Evolutionary conservation across 2,113 vertebrate genomes (phyloP).

Genomic region (Peromyscus californicus): DNA sequence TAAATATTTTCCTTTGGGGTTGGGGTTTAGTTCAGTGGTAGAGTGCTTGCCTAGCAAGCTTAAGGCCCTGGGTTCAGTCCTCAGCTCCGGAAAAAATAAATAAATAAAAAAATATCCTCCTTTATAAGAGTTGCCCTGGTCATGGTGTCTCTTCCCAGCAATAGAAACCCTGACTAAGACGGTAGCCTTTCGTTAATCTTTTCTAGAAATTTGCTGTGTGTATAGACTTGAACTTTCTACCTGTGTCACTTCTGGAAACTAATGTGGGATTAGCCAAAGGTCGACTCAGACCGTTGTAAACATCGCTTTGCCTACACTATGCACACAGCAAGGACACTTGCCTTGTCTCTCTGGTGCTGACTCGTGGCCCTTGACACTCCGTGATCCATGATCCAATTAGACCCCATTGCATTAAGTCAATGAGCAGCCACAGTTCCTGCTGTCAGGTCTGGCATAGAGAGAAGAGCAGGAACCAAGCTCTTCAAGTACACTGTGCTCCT

Average conservation of each 20-base stretch:
- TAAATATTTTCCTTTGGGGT: no score
- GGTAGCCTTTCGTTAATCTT: not conserved
- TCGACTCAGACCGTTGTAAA: not conserved
- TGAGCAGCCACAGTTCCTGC: not conserved
- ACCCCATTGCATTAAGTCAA: not conserved
- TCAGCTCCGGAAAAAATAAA: no score
- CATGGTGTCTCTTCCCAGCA: no score
- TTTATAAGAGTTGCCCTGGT: no score
- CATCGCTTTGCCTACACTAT: not conserved
- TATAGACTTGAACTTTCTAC: not conserved
- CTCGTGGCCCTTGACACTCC: not conserved
- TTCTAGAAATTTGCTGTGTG: not conserved
- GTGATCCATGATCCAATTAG: not conserved
- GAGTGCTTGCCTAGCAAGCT: no score
- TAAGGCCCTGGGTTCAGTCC: no score
- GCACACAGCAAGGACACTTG: not conserved
- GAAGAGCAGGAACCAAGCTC: not conserved
- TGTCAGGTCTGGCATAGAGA: not conserved
- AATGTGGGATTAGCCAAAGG: not conserved
- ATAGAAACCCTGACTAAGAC: no score
- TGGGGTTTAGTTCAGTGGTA: no score
- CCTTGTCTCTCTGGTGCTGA: not conserved
- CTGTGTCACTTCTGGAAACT: not conserved
- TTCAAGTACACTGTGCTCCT: not conserved
- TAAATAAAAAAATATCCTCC: no score